Evolutionary conservation across 2,113 vertebrate species (phyloP), one percentile per base, ranked within the genome.

Genomic region (Plecotus auritus): DNA sequence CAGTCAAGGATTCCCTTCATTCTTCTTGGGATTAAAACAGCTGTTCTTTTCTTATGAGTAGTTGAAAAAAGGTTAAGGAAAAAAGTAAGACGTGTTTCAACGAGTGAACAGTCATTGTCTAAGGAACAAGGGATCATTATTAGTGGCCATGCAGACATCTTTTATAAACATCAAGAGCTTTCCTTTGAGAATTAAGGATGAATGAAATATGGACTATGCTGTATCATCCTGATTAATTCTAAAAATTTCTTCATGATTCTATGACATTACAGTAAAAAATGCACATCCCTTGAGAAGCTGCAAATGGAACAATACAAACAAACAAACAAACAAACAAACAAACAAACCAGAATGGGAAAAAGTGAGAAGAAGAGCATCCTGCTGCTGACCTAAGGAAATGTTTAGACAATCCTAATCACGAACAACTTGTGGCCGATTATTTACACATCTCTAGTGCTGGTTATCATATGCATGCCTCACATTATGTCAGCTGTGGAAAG

Each of bases 231-330:
- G 56, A 67, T 93, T 92, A 95, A 84, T 86, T 96, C 42, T 49
- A 73, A 94, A 90, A 97, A 35, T 2, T 88, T 88, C 85, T 86
- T 93, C 70, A 88, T 59, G 20, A 70, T 51, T 56, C 8, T 88
- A 4, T 49, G 86, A 87, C 69, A 61, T 12, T 82, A 14, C 42
- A 90, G 70, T 82, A 9, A 90, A 9, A 90, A 84, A 92, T 93
- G 90, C 78, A 96, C 67, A 98, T 97, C 96, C 95, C 92, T 89
- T 96, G 78, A 94, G 80, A 91, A 70, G 49, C 94, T 66, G 91
- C 13, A 88, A 10, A 0, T 88, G 54, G 51, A 45, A 97, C 82
- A 95, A 94, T 59, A 95, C 61, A 96, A 86, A 59, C 22, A 59
- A 56, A 56, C 51, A 90, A 67, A 30, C 23, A 77, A 80, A 81